Conservation (phyloP, 2,797 vertebrate genomes). For the Helicolenus hilgendorfi region DNA sequence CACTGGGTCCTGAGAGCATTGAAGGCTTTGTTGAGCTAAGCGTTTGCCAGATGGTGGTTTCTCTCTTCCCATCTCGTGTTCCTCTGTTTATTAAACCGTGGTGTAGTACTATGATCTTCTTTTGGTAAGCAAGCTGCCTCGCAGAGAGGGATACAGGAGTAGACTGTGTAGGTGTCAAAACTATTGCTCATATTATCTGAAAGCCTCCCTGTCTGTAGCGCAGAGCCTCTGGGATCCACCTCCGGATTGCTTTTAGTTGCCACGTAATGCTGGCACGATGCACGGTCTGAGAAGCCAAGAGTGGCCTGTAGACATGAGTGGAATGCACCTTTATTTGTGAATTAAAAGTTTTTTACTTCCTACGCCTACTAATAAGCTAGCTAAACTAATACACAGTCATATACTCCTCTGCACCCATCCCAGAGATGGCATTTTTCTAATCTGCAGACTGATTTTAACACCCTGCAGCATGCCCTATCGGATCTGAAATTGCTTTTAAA, state of each 20-base stretch:
- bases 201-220: slow-evolving; percentile 64
- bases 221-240: slow-evolving; percentile 74
- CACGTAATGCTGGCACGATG: slow-evolving; percentile 29
- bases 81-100: slow-evolving; percentile 72
- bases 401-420: background rate
- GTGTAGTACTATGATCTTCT: slow-evolving; percentile 73
- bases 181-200: slow-evolving; percentile 71
- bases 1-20: slow-evolving; percentile 63
- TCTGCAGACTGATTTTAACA: background rate
- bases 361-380: background rate
- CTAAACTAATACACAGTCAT: background rate
- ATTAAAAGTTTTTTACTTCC: background rate
- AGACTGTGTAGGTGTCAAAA: slow-evolving; percentile 78
- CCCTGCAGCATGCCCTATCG: background rate
- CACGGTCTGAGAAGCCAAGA: slow-evolving; percentile 29
- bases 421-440: no score
- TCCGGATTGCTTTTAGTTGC: slow-evolving; percentile 61
- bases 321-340: slow-evolving; percentile 25
- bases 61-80: slow-evolving; percentile 65
- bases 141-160: slow-evolving; percentile 54
- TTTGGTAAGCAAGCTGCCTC: slow-evolving; percentile 56
- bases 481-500: no score
- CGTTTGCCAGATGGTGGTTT: slow-evolving; percentile 75
- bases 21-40: slow-evolving; percentile 75
- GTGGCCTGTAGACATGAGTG: slow-evolving; percentile 27